Evolutionary conservation across 2,113 vertebrate species (phyloP).

Genomic region (Plecturocebus donacophilus): DNA sequence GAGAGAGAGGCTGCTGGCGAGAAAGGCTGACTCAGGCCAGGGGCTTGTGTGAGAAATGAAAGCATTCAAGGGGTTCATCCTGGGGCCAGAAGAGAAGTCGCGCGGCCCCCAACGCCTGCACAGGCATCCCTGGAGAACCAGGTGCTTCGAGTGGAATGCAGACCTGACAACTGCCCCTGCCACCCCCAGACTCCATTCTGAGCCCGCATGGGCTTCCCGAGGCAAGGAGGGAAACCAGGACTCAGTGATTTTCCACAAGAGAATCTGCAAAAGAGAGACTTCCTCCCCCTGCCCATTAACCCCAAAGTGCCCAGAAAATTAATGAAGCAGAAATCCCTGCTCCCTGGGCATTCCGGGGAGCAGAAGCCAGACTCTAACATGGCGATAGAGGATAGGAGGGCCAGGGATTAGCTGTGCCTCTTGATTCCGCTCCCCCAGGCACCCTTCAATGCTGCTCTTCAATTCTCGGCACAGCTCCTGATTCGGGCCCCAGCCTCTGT

Average conservation of each 20-base stretch:
- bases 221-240: accelerated
- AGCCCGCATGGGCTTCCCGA: not conserved
- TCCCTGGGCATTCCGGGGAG: not conserved
- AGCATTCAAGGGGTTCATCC: accelerated
- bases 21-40: not conserved
- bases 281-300: not conserved
- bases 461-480: accelerated
- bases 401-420: not conserved
- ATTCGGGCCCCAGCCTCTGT: not conserved
- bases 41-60: not conserved
- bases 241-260: not conserved
- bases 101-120: accelerated
- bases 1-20: no score
- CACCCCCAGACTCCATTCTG: accelerated
- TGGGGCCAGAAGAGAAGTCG: not conserved
- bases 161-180: not conserved
- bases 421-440: not conserved
- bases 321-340: not conserved
- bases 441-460: not conserved
- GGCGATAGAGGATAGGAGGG: accelerated
- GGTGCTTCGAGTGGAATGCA: accelerated
- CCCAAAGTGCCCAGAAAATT: not conserved
- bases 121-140: not conserved
- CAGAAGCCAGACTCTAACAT: not conserved
- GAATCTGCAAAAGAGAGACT: not conserved